A percentile compares a stretch with the other conserved stretches of the same genome.
phyloP scores from a whole-genome alignment of 2,888 invertebrate genomes.

The Macrophya alboannulata region DNA sequence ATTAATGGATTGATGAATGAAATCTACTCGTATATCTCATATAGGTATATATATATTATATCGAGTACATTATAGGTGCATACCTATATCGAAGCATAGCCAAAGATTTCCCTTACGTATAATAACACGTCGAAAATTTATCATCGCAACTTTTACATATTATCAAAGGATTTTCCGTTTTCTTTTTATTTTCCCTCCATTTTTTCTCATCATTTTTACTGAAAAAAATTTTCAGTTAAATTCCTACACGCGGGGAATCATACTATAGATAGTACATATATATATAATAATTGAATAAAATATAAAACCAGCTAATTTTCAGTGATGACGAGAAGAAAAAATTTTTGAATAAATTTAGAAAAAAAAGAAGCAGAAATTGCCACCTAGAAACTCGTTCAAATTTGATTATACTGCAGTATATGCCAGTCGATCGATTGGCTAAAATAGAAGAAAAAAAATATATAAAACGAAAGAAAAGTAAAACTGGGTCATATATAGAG shows the following conservation, averaged over 20 bases:
- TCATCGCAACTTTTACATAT: background rate
- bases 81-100: background rate
- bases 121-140: background rate
- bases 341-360: no score
- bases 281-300: background rate
- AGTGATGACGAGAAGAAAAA: background rate
- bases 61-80: no score
- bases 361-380: background rate
- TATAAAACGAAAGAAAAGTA: background rate
- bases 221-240: no score
- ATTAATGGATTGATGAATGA: slow-evolving; percentile 20
- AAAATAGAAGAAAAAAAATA: background rate
- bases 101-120: background rate
- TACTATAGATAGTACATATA: no score
- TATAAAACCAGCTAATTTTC: background rate
- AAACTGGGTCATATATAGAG: background rate
- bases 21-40: background rate
- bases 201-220: no score
- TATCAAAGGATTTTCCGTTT: background rate
- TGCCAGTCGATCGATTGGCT: background rate
- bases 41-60: background rate
- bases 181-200: background rate
- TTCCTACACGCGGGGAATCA: no score
- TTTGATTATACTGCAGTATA: background rate
- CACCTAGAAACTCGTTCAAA: background rate